Percentiles rank a stretch among this genome's conserved stretches.
Conservation (phyloP, 2,888 invertebrate genomes). For the Smittia sp. region DNA sequence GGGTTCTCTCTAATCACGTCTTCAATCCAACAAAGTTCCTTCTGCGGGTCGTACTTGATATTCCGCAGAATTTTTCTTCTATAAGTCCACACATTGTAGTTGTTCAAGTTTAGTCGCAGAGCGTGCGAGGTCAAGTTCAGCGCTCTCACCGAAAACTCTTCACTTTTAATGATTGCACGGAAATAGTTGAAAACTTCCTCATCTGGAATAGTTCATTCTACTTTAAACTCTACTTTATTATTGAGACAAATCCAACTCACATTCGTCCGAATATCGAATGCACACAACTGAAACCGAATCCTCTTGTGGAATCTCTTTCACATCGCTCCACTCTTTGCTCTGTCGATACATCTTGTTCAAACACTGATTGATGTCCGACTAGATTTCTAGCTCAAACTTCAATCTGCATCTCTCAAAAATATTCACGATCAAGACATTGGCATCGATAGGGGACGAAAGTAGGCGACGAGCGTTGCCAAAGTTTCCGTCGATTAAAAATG, state of each 20-base stretch:
- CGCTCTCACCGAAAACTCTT: background rate
- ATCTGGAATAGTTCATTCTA: background rate
- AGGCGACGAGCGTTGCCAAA: too few species aligned
- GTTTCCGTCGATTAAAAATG: too few species aligned
- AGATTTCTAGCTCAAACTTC: too few species aligned
- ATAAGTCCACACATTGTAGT: constrained; percentile 98
- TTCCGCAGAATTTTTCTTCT: constrained; percentile 80
- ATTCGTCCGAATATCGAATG: constrained; percentile 20
- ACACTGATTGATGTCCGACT: too few species aligned
- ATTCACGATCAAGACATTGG: too few species aligned
- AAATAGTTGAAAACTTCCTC: constrained; percentile 17
- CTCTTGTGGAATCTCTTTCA: background rate
- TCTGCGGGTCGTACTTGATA: constrained; percentile 71
- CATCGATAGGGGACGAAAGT: too few species aligned
- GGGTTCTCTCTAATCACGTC: constrained; percentile 77
- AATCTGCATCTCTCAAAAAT: too few species aligned
- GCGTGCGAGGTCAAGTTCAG: constrained; percentile 21
- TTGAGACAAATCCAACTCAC: constrained; percentile 21
- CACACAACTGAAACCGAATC: background rate
- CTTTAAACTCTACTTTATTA: background rate
- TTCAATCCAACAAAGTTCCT: constrained; percentile 80
- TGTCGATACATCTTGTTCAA: background rate
- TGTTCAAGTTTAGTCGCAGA: constrained; percentile 78
- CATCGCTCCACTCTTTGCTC: background rate
- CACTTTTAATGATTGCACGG: background rate